A percentile compares a stretch with the other conserved stretches of the same genome.
These are phyloP conservation scores for Sinocyclocheilus anshuiensis DNA, from an alignment of 2,113 vertebrate species.

Conservation along the genomic window DNA sequence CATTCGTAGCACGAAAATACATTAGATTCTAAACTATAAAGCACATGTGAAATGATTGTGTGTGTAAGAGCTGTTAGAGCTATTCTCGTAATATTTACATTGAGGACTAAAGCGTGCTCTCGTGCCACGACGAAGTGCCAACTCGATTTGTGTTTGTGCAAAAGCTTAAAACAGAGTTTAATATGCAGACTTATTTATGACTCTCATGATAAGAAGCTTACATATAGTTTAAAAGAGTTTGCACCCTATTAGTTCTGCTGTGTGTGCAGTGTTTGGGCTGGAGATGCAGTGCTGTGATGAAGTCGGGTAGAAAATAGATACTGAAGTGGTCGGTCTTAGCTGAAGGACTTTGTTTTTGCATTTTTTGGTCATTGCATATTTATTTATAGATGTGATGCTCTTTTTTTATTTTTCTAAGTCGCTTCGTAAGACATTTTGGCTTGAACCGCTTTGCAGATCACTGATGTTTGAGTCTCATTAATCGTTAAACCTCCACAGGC, in stretches of 20 bases:
- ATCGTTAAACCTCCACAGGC: not conserved
- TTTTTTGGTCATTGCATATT: conserved; percentile 1
- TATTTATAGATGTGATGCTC: conserved; percentile 5
- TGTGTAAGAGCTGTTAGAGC: not conserved
- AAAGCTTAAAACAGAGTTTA: conserved; percentile 37
- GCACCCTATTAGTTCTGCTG: too few species aligned
- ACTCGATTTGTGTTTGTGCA: conserved; percentile 50
- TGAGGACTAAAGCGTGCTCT: conserved; percentile 45
- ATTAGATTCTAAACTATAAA: conserved; percentile 32
- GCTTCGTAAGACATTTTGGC: not conserved
- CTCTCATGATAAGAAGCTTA: not conserved
- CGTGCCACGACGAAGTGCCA: conserved; percentile 54
- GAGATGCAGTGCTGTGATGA: conserved; percentile 15
- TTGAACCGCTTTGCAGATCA: not conserved
- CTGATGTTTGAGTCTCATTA: not conserved
- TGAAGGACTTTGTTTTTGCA: not conserved
- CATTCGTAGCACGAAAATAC: not conserved
- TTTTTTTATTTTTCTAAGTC: not conserved
- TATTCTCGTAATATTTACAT: conserved; percentile 54
- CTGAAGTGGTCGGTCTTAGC: not conserved
- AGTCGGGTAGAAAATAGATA: not conserved
- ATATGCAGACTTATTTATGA: not conserved
- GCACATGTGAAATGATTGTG: conserved; percentile 19
- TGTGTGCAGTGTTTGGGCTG: not conserved
- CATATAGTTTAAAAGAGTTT: too few species aligned